Evolutionary conservation across 2,888 invertebrate genomes (phyloP).

Genomic region (Acronicta aceris): DNA sequence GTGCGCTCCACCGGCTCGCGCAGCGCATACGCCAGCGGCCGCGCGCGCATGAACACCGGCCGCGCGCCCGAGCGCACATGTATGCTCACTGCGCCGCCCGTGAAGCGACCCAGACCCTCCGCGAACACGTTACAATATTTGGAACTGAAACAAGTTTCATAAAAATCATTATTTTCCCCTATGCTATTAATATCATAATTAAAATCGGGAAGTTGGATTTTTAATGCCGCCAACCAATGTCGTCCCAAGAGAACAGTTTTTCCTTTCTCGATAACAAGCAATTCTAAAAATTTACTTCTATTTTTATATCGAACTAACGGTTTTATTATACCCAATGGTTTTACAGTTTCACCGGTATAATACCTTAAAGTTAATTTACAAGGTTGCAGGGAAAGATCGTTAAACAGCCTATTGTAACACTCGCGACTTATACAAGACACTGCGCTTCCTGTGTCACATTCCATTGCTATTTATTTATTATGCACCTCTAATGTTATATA

Average conservation of each 20-base stretch:
- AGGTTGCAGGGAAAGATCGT: not conserved
- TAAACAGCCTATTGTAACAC: not conserved
- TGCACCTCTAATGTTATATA: not conserved
- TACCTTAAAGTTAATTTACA: conserved; percentile 18
- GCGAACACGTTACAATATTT: no score
- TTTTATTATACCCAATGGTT: conserved; percentile 30
- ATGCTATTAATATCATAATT: not conserved
- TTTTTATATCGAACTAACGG: conserved; percentile 22
- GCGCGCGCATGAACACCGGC: no score
- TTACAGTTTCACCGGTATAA: conserved; percentile 29
- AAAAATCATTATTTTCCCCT: not conserved
- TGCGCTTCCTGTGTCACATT: conserved; percentile 17
- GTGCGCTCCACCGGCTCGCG: no score
- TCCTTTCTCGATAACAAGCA: conserved; percentile 16
- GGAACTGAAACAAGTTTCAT: not conserved
- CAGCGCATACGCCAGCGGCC: no score
- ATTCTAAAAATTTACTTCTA: conserved; percentile 7
- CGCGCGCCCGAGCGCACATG: no score
- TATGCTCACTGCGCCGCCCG: no score
- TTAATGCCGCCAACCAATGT: conserved; percentile 44
- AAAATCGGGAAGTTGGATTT: not conserved
- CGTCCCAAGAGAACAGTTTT: conserved; percentile 32
- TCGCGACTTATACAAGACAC: no score
- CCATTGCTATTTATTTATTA: not conserved
- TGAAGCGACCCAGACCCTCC: no score